Base-by-base conservation (phyloP, 2,113 vertebrate species). In the Drymodes brunneopygia region DNA sequence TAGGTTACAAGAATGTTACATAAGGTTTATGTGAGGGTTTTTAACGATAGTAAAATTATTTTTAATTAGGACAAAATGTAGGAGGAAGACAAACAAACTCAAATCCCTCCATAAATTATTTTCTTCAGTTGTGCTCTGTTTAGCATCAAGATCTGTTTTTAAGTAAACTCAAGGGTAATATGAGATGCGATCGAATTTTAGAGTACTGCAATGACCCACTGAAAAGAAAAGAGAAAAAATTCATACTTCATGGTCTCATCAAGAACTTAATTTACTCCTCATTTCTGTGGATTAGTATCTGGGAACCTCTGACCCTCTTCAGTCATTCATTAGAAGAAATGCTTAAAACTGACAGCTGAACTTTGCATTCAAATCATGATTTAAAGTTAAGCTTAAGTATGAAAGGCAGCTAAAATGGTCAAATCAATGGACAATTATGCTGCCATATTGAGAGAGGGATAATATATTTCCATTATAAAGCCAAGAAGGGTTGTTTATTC, bases 61-160 rank as follows among this genome's bases (percentile, higher is more conserved):
- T 81, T 87, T 91, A 82, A 95, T 91, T 94, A 87, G 70, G 64
- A 57, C 10, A 78, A 94, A 93, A 80, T 29, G 62, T 86, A 95
- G 85, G 67, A 95, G 85, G 36, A 94, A 81, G 35, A 67, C 31
- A 61, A 85, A 78, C 31, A 36, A 48, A 88, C 42, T 65, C n/a
- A 71, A 90, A 84, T 81, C 53, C 53, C 47, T 86, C 51, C 27
- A 77, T 64, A 89, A 75, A 73, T 90, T 93, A 85, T 92, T 90
- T 96, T 81, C 48, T 95, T 40, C 45, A 67, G 25, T 57, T 92
- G 35, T 45, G 15, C 13, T 71, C 28, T 73, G 31, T 62, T 94
- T 66, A 70, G 42, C 38, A 92, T 61, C 18, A 75, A 88, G 86
- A 92, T 61, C 36, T 71, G 23, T 54, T 93, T 93, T 74, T 74